Conservation (phyloP, 2,888 invertebrate species). For the Molanna angustata region DNA sequence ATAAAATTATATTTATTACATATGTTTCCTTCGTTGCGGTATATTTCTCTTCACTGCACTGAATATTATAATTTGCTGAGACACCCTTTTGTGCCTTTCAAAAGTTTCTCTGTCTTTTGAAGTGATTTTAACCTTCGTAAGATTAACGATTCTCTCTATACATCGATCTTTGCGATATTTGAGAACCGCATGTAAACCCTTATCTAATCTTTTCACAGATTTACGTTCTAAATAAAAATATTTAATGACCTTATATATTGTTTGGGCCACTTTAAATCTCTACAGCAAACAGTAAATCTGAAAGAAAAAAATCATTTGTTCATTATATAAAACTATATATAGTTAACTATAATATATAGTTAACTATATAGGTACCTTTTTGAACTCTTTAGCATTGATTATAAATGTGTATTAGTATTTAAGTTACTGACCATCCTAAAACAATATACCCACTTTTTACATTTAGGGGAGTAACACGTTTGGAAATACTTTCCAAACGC, state of each 20-base stretch:
- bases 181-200: not conserved
- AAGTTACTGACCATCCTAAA: too few relatives aligned
- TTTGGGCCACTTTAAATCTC: too few relatives aligned
- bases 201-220: not conserved
- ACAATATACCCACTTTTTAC: slow-evolving; percentile 3
- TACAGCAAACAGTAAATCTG: too few relatives aligned
- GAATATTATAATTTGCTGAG: not conserved
- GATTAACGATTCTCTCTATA: not conserved
- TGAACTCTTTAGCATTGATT: too few relatives aligned
- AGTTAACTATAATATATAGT: too few relatives aligned
- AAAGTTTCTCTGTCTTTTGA: not conserved
- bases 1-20: not conserved
- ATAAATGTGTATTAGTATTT: too few relatives aligned
- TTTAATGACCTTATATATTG: not conserved
- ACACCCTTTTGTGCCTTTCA: not conserved
- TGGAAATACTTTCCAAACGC: slow-evolving; percentile 5
- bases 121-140: slow-evolving; percentile 2
- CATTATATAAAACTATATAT: too few relatives aligned
- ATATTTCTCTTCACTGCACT: not conserved
- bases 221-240: slow-evolving; percentile 3
- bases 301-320: too few relatives aligned
- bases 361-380: too few relatives aligned
- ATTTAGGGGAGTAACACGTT: not conserved
- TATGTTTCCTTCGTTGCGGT: not conserved
- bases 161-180: slow-evolving; percentile 1